Evolutionary conservation across 53 echinoderm and acorn worm genomes (phyloP), one percentile per base, ranked within the genome.

Genomic region (Luidia sarsii): DNA sequence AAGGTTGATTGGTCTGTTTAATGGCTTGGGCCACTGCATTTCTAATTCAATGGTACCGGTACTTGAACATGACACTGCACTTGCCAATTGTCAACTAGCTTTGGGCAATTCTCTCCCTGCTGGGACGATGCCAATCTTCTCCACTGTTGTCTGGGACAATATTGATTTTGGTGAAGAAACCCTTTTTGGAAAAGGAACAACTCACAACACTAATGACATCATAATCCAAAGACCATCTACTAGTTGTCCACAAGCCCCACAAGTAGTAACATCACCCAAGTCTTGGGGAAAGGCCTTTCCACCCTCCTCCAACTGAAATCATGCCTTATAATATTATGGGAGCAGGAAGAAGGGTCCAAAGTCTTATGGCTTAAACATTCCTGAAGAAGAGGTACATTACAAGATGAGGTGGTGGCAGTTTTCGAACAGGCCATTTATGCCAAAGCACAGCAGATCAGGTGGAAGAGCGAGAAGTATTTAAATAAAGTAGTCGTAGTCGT

Each of bases 41-140:
- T 87, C 83, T 4, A 80, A 91, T 39, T 77, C 84, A 46, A 61
- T 30, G 39, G 80, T 84, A 57, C 68, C 87, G 66, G 87, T n/a
- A n/a, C n/a, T n/a, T n/a, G n/a, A 87, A 43, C 91, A 91, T 82
- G 91, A 91, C 31, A 91, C 91, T 37, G 87, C 87, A 14, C 37
- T 87, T 24, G 64, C 48, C 24, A 56, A 73, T 73, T 25, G 15
- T 28, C 1, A 54, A 57, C 22, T 55, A 57, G 2, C 74, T 57
- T 56, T n/a, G 22, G 1, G 27, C 50, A 11, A 16, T 84, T 57
- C 85, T 75, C 35, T 61, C 85, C 2, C 16, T 53, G 27, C 57
- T 74, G 11, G 75, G 75, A n/a, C n/a, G 65, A 72, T 56, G 30
- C 16, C 57, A 10, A 67, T 2, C n/a, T 67, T 30, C 32, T 53